Base-by-base conservation (phyloP, 1,140 invertebrate species). In the Augochlora pura region DNA sequence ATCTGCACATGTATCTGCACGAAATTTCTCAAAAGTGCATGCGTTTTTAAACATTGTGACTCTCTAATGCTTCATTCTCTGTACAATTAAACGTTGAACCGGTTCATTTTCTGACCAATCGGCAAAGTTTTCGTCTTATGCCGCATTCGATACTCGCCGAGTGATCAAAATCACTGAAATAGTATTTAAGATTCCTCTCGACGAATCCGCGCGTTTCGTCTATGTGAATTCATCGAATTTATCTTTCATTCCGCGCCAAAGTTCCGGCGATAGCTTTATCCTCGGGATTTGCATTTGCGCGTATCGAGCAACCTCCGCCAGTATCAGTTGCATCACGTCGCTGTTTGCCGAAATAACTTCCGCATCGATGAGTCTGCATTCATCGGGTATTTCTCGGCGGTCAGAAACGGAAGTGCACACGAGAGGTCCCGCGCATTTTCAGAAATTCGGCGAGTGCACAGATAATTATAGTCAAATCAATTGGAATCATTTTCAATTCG, bases 281-380 rank as follows among this genome's bases (percentile, higher is more conserved):
- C 25, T 1, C 49, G 66, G 49, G 66, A 68, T 54, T 68, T 68
- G 16, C 49, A 54, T 32, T 4, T 25, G 18, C 7, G 5, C 18
- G 9, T 10, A 18, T 32, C 27, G 27, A 8, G 25, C 39, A 18
- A 12, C 39, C 42, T 25, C 10, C 21, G 4, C n/a, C 27, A 46
- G 9, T 59, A 49, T 59, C 63, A 49, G 49, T 42, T 14, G 62
- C 32, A 18, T 39, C 72, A 27, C 46, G 69, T 25, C 38, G 38
- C 38, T 59, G 69, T 60, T 59, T 60, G 57, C 21, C 59, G 57
- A 25, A 71, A 71, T 60, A 71, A 71, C 57, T 71, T 60, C 14
- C 38, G n/a, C 32, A 14, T 12, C 12, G 8, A 23, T 71, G 14
- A 18, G 9, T 54, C 57, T 21, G 6, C 57, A 38, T 60, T 25